Base-by-base conservation (phyloP, 2,888 invertebrate genomes). In the Pyrgus malvae region DNA sequence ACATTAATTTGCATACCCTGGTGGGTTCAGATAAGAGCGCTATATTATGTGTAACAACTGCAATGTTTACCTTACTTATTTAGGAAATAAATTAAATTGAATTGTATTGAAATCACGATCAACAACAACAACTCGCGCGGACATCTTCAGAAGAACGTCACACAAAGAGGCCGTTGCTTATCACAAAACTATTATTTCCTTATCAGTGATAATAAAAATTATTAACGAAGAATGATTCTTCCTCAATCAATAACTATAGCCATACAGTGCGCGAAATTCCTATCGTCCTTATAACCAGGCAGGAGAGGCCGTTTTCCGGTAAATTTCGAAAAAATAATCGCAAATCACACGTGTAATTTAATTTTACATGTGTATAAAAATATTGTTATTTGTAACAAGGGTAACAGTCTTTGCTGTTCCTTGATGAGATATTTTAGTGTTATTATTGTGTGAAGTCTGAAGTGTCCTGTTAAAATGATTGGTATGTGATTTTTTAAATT, bases 191-290 rank as follows among this genome's bases (percentile, higher is more conserved):
- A 37, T 51, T 51, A 51, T 51, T 41, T 27, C 4, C 29, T 57
- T 59, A 59, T 59, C 59, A 45, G 3, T 9, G 59, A 59, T 59
- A 59, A 59, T 25, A 25, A 55, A 57, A 57, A 57, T 59, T 55
- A 59, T 59, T 37, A 7, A 17, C 37, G 19, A 59, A 35, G 55
- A 40, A 27, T 40, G 42, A 48, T 51, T 46, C 49, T 59, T 59
- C 59, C 57, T 51, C 42, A 51, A 51, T 37, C 37, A 51, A 37
- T 44, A 51, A 23, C 41, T 25, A 17, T 37, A 21, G 12, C 1
- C 9, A 7, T 25, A 5, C 16, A 9, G 25, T 8, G 16, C 8
- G 3, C 25, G 1, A 16, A 41, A 14, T 25, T 41, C 4, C 23
- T 9, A 1, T 14, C 3, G 6, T 3, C 9, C 41, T 14, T 41